Conservation (phyloP, 1,140 invertebrate genomes). For the Drosophila simulans region DNA sequence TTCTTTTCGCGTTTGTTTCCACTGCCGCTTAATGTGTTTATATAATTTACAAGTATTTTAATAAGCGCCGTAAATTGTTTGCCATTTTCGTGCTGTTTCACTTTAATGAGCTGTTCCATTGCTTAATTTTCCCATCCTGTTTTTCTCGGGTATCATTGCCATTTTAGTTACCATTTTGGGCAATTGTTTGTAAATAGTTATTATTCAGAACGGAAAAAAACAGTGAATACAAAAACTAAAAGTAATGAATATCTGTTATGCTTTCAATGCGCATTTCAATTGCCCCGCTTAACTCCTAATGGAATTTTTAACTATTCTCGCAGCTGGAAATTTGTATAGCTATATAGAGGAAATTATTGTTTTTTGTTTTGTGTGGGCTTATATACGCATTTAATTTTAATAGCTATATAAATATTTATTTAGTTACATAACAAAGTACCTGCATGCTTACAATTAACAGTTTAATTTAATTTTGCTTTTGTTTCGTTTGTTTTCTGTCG, state of each 20-base stretch:
- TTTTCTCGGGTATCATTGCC: slow-evolving; percentile 45
- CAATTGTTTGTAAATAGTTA: slow-evolving; percentile 59
- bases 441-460: slow-evolving; percentile 72
- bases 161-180: slow-evolving; percentile 78
- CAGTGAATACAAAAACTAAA: slow-evolving; percentile 13
- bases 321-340: slow-evolving; percentile 35
- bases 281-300: slow-evolving; percentile 59
- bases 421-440: slow-evolving; percentile 78
- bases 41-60: slow-evolving; percentile 70
- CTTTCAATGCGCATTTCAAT: slow-evolving; percentile 38
- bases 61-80: slow-evolving; percentile 67
- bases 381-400: slow-evolving; percentile 59
- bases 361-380: slow-evolving; percentile 19
- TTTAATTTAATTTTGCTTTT: slow-evolving; percentile 47
- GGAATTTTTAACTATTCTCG: slow-evolving; percentile 68
- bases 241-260: slow-evolving; percentile 32
- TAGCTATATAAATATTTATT: slow-evolving; percentile 75
- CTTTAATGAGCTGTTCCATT: slow-evolving; percentile 65
- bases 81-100: slow-evolving; percentile 61
- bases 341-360: slow-evolving; percentile 22
- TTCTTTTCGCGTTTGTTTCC: slow-evolving; percentile 2
- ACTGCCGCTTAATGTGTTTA: slow-evolving; percentile 47
- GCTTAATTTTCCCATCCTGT: slow-evolving; percentile 25
- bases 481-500: slow-evolving; percentile 12
- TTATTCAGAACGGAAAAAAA: slow-evolving; percentile 46